Evolutionary conservation across 2,888 invertebrate species (phyloP).

Genomic region (Cylloceria caligata): DNA sequence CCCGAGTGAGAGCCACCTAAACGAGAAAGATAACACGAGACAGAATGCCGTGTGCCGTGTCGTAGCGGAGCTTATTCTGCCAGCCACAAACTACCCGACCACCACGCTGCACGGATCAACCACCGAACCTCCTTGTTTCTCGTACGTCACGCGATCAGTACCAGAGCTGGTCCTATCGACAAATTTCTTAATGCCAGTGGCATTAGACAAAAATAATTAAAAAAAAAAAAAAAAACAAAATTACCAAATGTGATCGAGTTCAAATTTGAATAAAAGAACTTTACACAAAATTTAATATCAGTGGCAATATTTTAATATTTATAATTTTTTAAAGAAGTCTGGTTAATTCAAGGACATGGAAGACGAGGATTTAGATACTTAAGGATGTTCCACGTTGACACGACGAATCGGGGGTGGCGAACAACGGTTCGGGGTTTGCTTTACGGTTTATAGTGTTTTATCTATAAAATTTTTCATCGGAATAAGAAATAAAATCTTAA

Average conservation of each 20-base stretch:
- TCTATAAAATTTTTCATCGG: not conserved
- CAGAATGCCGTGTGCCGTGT: conserved; percentile 46
- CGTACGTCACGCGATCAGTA: conserved; percentile 38
- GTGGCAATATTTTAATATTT: not conserved
- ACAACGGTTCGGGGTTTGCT: not conserved
- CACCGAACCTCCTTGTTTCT: conserved; percentile 69
- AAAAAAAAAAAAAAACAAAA: not conserved
- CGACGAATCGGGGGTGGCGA: not conserved
- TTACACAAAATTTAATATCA: not conserved
- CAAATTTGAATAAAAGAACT: not conserved
- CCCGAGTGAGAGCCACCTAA: conserved; percentile 40
- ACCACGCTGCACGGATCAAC: conserved; percentile 81
- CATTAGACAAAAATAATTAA: not conserved
- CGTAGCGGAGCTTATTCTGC: conserved; percentile 72
- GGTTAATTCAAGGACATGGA: not conserved
- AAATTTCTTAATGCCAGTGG: not conserved
- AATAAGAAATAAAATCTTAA: not conserved
- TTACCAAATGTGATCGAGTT: not conserved
- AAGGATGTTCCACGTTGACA: conserved; percentile 9
- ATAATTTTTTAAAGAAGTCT: not conserved
- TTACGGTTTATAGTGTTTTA: not conserved
- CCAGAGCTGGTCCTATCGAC: conserved; percentile 1
- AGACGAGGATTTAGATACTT: conserved; percentile 7
- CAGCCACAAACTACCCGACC: conserved; percentile 84
- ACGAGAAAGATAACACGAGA: conserved; percentile 22